Conservation (phyloP, 2,797 vertebrate genomes). For the Semaprochilodus insignis region DNA sequence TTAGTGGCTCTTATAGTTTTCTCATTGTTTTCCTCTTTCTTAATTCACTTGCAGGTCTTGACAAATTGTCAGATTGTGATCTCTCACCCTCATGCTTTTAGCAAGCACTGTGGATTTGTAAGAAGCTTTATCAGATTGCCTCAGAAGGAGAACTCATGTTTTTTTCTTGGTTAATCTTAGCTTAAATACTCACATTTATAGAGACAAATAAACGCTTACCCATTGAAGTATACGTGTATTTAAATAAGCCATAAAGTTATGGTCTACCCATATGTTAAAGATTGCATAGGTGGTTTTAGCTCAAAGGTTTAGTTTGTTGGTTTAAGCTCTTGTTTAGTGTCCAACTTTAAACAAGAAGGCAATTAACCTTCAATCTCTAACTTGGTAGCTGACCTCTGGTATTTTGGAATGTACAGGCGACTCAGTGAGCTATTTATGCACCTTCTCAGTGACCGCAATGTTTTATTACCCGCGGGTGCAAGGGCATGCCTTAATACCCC, state of each 20-base stretch:
- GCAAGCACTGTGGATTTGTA: slow-evolving; percentile 30
- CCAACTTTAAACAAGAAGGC: neutral
- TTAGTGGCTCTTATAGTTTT: slow-evolving; percentile 23
- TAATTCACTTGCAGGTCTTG: slow-evolving; percentile 38
- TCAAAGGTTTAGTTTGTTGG: slow-evolving; percentile 4
- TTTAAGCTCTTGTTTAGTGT: slow-evolving; percentile 10
- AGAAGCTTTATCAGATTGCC: slow-evolving; percentile 12
- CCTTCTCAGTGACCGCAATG: neutral
- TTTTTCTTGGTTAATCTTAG: slow-evolving; percentile 12
- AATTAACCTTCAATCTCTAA: neutral
- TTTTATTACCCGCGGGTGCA: slow-evolving; percentile 4
- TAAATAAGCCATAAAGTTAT: neutral
- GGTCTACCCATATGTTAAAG: neutral
- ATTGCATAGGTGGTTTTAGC: neutral
- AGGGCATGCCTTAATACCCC: neutral
- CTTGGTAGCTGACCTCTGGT: neutral
- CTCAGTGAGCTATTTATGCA: neutral
- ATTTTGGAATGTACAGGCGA: neutral
- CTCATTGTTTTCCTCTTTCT: slow-evolving; percentile 28
- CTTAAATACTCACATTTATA: slow-evolving; percentile 10
- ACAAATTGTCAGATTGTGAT: slow-evolving; percentile 45
- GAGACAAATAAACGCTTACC: slow-evolving; percentile 11
- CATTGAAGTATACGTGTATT: slow-evolving; percentile 22
- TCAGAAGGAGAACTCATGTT: slow-evolving; percentile 13
- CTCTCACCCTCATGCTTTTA: slow-evolving; percentile 24